A percentile compares a stretch with the other conserved stretches of the same genome.
phyloP scores from a whole-genome alignment of 2,797 vertebrate species.

The Smutsia gigantea region DNA sequence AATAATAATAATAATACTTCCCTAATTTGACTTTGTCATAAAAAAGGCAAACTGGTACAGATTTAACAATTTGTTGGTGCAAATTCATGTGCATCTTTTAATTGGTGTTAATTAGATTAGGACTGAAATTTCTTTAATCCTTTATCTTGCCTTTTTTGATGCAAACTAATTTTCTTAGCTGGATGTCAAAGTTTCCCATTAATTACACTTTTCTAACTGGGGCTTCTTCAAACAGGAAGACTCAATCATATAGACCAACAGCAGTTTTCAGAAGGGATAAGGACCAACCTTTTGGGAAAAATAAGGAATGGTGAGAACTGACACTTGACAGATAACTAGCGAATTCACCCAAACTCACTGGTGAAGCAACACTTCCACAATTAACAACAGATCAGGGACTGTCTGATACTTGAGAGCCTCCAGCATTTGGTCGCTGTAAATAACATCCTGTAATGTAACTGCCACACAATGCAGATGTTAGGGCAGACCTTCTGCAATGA shows the following conservation, averaged over 20 bases:
- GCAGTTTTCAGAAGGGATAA: conserved; percentile 36
- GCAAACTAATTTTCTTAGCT: conserved; percentile 92
- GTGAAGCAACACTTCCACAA: conserved; percentile 3
- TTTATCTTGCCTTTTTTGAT: conserved; percentile 91
- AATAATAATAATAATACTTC: conserved; percentile 80
- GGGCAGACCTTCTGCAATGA: conserved; percentile 8
- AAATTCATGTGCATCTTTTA: conserved; percentile 92
- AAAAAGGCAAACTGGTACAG: conserved; percentile 91
- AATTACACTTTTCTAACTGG: conserved; percentile 91
- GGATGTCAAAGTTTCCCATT: conserved; percentile 90
- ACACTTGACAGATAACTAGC: conserved; percentile 35
- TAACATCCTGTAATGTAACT: conserved; percentile 7
- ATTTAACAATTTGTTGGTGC: conserved; percentile 92
- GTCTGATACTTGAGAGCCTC: neutral
- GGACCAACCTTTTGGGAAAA: conserved; percentile 51
- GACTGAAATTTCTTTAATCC: conserved; percentile 91
- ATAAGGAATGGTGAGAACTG: conserved; percentile 54
- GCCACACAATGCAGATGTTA: neutral
- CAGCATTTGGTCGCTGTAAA: conserved; percentile 62
- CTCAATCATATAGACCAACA: conserved; percentile 56
- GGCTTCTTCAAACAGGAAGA: conserved; percentile 74
- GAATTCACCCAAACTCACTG: conserved; percentile 30
- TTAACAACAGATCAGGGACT: neutral
- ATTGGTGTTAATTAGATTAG: conserved; percentile 96
- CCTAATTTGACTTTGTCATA: conserved; percentile 83